Evolutionary conservation across 1,140 invertebrate species (phyloP), one percentile per base, ranked within the genome.

Genomic region (Drosophila mayri): DNA sequence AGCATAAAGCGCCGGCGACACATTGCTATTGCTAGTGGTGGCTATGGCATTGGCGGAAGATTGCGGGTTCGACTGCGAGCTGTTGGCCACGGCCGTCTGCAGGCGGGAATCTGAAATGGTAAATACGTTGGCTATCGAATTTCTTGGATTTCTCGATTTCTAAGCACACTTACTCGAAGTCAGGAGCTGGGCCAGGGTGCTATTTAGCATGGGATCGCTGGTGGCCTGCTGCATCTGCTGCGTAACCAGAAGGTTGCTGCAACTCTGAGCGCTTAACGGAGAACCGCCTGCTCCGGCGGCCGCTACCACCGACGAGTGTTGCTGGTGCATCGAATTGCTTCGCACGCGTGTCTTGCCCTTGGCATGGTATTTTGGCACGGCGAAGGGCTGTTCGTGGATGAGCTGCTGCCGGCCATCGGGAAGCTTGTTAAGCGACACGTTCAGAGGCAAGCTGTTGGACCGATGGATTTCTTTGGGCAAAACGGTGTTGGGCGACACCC

Each of bases 381-480:
- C 88, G 28, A 93, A 93, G 40, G 84, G 74, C 35, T 85, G 66
- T 1, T 81, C 78, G 18, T 50, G 76, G 22, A 73, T 18, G 20
- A 63, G 52, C 30, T 78, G 58, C 20, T 78, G 85, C 22, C 82
- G 63, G 35, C 67, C 77, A 30, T 82, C 75, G 20, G 82, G 68
- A 1, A 92, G 62, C 57, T 93, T 92, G 50, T 83, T 81, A 0
- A 93, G 55, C 16, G 92, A 79, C 1, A 94, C 93, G 65, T 94
- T 94, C n/a, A 95, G 81, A 5, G 94, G 94, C 71, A 95, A 70
- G 81, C 94, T 94, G 78, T 94, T 94, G 49, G 94, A 95, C 16
- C 94, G 93, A 87, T 93, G 94, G 83, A 94, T 94, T 73, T 95
- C 94, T 46, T 93, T 92, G 32, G 87, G 88, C 67, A 92, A 78